Evolutionary conservation across 2,888 invertebrate species (phyloP).

Genomic region (Cryptosula pallasiana): DNA sequence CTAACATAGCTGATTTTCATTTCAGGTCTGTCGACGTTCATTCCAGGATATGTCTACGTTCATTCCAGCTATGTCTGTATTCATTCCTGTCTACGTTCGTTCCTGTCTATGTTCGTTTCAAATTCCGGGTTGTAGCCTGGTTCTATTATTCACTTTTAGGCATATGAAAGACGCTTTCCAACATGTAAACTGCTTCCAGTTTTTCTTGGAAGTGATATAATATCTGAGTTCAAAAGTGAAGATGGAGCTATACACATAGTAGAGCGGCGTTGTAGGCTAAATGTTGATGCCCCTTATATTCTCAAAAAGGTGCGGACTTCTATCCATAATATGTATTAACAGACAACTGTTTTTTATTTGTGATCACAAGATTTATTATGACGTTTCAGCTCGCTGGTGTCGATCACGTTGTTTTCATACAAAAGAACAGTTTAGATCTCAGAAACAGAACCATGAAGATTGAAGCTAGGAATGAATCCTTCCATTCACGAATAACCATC

Average conservation of each 20-base stretch:
- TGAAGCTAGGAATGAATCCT: conserved; percentile 87
- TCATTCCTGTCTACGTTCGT: too few species aligned
- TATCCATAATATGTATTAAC: too few species aligned
- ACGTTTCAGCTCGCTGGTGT: conserved; percentile 84
- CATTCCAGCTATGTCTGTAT: too few species aligned
- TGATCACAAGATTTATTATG: too few species aligned
- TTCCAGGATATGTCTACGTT: too few species aligned
- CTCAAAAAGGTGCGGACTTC: conserved; percentile 76
- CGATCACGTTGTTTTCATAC: conserved; percentile 82
- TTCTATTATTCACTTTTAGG: conserved; percentile 66
- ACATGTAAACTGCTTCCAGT: conserved; percentile 90
- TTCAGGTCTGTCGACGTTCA: too few species aligned
- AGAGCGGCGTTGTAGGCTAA: conserved; percentile 78
- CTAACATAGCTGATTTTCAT: too few species aligned
- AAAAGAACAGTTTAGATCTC: conserved; percentile 79
- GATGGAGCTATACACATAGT: conserved; percentile 75
- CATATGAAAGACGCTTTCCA: conserved; percentile 88
- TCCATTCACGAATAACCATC: conserved; percentile 74
- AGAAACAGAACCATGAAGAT: conserved; percentile 74
- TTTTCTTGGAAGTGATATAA: conserved; percentile 78
- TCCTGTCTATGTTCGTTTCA: too few species aligned
- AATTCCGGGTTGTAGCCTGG: too few species aligned
- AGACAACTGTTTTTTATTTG: too few species aligned
- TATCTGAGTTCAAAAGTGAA: conserved; percentile 69
- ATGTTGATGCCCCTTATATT: conserved; percentile 88